Conservation (phyloP, 2,797 vertebrate genomes). For the Enoplosus armatus region DNA sequence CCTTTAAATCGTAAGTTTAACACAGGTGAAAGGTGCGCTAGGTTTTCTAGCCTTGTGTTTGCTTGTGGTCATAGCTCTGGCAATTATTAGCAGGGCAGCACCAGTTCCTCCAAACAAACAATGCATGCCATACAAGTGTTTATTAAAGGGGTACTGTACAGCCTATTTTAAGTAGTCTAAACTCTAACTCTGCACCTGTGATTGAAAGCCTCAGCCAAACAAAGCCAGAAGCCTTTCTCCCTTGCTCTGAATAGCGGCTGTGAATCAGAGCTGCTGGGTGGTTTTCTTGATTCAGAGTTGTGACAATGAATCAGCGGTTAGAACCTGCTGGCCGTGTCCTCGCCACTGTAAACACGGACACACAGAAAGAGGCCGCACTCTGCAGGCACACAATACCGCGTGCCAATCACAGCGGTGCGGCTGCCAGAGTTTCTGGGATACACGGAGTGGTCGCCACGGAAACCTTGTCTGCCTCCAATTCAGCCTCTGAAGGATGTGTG, state of each 20-base stretch:
- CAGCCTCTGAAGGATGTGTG: conserved; percentile 44
- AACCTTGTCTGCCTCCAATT: conserved; percentile 51
- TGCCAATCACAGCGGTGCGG: conserved; percentile 57
- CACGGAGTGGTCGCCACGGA: conserved; percentile 55
- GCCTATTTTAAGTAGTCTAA: background rate
- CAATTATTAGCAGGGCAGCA: background rate
- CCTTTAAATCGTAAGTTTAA: background rate
- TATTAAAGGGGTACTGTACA: background rate
- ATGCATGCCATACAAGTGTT: background rate
- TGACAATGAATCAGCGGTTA: conserved; percentile 53
- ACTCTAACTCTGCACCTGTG: conserved; percentile 27
- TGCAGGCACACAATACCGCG: conserved; percentile 48
- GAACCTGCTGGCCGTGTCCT: conserved; percentile 55
- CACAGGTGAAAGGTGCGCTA: background rate
- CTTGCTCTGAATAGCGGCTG: conserved; percentile 31
- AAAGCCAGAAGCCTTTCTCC: conserved; percentile 35
- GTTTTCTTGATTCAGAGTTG: conserved; percentile 38
- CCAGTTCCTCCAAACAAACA: background rate
- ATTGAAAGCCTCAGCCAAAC: conserved; percentile 38
- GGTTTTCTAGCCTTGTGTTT: background rate
- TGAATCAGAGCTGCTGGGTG: conserved; percentile 17
- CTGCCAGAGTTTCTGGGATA: conserved; percentile 63
- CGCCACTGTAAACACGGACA: conserved; percentile 45
- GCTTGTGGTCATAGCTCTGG: background rate
- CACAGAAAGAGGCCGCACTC: conserved; percentile 42